These are phyloP conservation scores for Mesopsocus fuscifrons DNA, from an alignment of 2,888 invertebrate genomes.

Conservation along the genomic window DNA sequence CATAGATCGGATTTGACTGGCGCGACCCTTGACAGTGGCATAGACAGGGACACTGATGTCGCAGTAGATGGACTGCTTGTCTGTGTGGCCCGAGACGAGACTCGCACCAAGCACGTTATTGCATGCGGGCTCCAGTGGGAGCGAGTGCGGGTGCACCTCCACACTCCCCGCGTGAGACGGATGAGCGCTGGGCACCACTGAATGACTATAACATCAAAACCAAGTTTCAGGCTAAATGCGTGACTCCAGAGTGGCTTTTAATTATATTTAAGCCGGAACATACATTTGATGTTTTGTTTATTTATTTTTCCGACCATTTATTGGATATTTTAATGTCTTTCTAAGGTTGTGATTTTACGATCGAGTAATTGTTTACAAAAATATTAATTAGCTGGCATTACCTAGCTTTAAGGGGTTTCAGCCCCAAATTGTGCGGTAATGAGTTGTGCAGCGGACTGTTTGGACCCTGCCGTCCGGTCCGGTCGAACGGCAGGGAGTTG, in stretches of 20 bases:
- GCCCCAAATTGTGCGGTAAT: slow-evolving; percentile 3
- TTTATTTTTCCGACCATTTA: too few relatives aligned
- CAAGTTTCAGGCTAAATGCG: too few relatives aligned
- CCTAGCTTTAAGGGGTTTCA: background rate
- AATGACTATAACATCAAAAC: background rate
- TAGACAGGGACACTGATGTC: slow-evolving; percentile 88
- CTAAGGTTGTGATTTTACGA: too few relatives aligned
- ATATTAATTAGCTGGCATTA: too few relatives aligned
- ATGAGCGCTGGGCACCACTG: background rate
- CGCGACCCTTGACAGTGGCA: slow-evolving; percentile 89
- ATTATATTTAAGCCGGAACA: too few relatives aligned
- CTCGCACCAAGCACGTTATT: slow-evolving; percentile 16
- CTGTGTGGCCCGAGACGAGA: slow-evolving; percentile 7
- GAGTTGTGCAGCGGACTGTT: slow-evolving; percentile 4
- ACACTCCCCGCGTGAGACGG: background rate
- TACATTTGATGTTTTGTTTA: too few relatives aligned
- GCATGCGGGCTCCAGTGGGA: background rate
- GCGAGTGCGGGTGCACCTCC: background rate
- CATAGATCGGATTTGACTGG: slow-evolving; percentile 89
- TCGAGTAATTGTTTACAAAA: too few relatives aligned
- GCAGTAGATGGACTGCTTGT: slow-evolving; percentile 34
- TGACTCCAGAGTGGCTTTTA: too few relatives aligned
- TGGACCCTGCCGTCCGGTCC: background rate
- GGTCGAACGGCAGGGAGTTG: slow-evolving; percentile 5
- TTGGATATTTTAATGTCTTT: too few relatives aligned